A percentile compares a stretch with the other conserved stretches of the same genome.
phyloP scores from a whole-genome alignment of 2,113 vertebrate species.

The Myotis lucifugus region DNA sequence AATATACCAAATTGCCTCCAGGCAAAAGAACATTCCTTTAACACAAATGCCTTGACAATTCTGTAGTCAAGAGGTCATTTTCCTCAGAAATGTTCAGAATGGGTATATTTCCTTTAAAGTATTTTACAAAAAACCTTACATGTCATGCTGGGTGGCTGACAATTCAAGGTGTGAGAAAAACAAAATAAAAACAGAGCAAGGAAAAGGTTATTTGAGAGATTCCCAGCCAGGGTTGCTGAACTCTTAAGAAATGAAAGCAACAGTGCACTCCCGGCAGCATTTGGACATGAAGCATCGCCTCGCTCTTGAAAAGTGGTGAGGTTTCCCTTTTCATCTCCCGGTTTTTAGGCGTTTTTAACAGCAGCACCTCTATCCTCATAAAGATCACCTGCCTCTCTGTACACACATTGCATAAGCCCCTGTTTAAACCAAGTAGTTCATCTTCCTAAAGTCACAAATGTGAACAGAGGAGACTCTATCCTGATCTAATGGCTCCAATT shows the following conservation, averaged over 20 bases:
- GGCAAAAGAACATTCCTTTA: conserved; percentile 63
- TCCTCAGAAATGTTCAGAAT: conserved; percentile 65
- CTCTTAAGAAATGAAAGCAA: conserved; percentile 11
- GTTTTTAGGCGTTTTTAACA: neutral
- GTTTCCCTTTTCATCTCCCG: neutral
- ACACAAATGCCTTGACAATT: conserved; percentile 65
- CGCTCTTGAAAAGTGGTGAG: neutral
- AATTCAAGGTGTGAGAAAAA: conserved; percentile 62
- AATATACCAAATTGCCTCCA: conserved; percentile 67
- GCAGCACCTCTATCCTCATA: neutral
- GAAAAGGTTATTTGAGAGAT: conserved; percentile 66
- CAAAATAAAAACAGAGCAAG: conserved; percentile 63
- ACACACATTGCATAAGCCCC: neutral
- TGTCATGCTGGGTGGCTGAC: conserved; percentile 58
- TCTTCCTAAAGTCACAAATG: neutral
- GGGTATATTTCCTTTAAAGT: conserved; percentile 57
- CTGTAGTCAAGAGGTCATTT: conserved; percentile 70
- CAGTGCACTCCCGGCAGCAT: neutral
- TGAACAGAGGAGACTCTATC: neutral
- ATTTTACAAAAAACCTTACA: conserved; percentile 29
- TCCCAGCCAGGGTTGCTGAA: conserved; percentile 42
- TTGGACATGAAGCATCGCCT: neutral
- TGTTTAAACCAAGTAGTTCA: neutral
- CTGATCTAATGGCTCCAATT: neutral
- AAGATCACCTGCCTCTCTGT: neutral